Percentiles rank a stretch among this genome's conserved stretches.
Evolutionary conservation across 2,113 vertebrate genomes (phyloP).

Genomic region (Burhinus bistriatus): DNA sequence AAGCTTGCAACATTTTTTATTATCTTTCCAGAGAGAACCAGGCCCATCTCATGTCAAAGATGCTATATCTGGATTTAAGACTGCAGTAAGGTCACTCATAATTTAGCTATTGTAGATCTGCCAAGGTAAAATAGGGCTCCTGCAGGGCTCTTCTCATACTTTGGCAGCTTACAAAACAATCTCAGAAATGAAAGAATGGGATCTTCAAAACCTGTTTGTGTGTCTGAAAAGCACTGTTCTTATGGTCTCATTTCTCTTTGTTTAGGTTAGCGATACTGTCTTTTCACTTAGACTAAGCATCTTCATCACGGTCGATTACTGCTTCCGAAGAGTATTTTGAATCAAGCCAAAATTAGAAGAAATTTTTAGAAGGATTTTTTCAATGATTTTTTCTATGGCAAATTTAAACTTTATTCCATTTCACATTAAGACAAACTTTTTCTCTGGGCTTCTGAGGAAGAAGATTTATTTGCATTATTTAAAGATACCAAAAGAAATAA

Average conservation of each 20-base stretch:
- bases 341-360: neutral
- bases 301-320: fast-evolving
- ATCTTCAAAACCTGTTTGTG: neutral
- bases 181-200: neutral
- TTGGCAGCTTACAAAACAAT: neutral
- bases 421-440: neutral
- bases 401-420: neutral
- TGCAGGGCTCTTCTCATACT: neutral
- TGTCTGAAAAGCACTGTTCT: neutral
- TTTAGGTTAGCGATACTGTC: neutral
- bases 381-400: neutral
- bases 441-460: neutral
- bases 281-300: neutral
- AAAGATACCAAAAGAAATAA: neutral
- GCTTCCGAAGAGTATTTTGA: neutral
- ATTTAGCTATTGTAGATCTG: neutral
- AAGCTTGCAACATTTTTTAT: neutral
- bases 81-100: neutral
- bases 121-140: neutral
- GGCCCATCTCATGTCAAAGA: neutral
- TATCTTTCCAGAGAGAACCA: neutral
- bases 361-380: neutral
- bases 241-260: neutral
- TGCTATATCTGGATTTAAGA: neutral
- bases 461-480: neutral